Conservation (phyloP, 1,140 invertebrate species). For the Batillaria attramentaria region DNA sequence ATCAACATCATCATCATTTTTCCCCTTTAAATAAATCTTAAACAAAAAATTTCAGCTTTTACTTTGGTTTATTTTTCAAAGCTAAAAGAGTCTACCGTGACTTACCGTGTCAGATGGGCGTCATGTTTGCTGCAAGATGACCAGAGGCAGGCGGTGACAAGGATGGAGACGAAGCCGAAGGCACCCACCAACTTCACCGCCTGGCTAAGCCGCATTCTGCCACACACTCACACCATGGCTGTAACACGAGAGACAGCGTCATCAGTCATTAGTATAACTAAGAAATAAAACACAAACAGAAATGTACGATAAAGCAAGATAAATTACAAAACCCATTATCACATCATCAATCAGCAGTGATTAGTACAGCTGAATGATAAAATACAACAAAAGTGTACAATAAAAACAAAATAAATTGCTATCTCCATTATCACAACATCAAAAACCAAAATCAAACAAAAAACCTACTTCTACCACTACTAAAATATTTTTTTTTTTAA, state of each 20-base stretch:
- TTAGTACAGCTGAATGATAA: background rate
- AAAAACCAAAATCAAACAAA: background rate
- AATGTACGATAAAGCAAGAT: background rate
- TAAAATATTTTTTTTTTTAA: background rate
- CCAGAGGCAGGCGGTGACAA: constrained; percentile 41
- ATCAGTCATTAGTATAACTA: background rate
- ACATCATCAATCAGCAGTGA: background rate
- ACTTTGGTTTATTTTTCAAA: background rate
- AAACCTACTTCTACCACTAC: too few relatives aligned
- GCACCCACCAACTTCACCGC: constrained; percentile 34
- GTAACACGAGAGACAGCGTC: background rate
- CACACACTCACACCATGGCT: constrained; percentile 29
- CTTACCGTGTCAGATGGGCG: constrained; percentile 6
- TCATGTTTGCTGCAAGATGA: constrained; percentile 29
- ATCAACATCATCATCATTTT: too few relatives aligned
- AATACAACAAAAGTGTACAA: background rate
- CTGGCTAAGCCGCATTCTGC: constrained; percentile 36
- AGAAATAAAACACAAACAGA: too few relatives aligned
- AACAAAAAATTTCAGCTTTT: too few relatives aligned
- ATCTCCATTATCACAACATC: background rate
- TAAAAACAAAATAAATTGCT: background rate
- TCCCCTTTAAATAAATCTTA: too few relatives aligned
- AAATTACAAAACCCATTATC: too few relatives aligned
- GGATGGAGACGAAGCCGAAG: constrained; percentile 30
- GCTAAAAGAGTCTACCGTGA: background rate